Percentiles rank a stretch among this genome's conserved stretches.
Evolutionary conservation across 2,113 vertebrate species (phyloP).

Genomic region (Numenius arquata): DNA sequence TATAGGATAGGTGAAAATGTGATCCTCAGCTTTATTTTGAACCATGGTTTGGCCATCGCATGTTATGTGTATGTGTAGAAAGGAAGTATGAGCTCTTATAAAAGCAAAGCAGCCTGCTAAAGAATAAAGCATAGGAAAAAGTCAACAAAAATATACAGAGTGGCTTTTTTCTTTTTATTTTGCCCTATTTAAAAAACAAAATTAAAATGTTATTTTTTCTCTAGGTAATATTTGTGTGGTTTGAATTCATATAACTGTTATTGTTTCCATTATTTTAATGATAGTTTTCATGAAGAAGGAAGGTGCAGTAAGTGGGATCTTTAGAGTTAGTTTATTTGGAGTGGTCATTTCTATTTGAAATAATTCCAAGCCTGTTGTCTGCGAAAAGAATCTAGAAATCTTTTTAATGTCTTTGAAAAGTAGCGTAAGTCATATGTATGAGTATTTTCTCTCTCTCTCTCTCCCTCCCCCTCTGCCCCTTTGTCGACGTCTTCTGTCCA

Average conservation of each 20-base stretch:
- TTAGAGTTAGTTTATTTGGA: not conserved
- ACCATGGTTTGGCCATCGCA: not conserved
- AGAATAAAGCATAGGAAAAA: not conserved
- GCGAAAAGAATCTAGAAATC: not conserved
- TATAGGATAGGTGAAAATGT: not conserved
- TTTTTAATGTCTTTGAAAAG: not conserved
- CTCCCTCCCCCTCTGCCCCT: not conserved
- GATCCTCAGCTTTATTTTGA: not conserved
- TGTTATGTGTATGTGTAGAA: not conserved
- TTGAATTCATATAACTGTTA: not conserved
- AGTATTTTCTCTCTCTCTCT: not conserved
- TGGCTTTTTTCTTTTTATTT: not conserved
- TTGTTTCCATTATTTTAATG: not conserved
- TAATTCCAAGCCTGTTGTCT: not conserved
- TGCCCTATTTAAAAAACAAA: not conserved
- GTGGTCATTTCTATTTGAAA: not conserved
- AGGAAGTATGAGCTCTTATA: not conserved
- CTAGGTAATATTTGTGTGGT: not conserved
- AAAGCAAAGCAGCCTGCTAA: not conserved
- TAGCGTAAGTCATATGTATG: not conserved
- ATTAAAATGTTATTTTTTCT: not conserved
- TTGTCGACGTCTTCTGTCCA: not conserved
- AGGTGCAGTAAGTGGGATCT: not conserved
- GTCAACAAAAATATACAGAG: not conserved
- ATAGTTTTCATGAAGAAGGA: not conserved